These are phyloP conservation scores for Melanotaenia duboulayi DNA, from an alignment of 2,113 vertebrate genomes.

Conservation along the genomic window DNA sequence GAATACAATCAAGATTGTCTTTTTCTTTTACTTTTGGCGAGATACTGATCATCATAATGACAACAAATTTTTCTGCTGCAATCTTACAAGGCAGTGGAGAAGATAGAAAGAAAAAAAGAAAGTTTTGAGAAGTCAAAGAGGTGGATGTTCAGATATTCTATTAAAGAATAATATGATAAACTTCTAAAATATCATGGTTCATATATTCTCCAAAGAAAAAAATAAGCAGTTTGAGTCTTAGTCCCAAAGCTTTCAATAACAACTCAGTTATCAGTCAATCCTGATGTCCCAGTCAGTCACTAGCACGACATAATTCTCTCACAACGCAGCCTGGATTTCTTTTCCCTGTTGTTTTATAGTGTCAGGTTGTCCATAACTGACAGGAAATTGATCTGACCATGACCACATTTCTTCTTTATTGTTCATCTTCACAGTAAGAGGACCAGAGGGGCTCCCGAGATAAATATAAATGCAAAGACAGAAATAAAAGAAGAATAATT, in stretches of 20 bases:
- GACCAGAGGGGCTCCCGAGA: conserved; percentile 5
- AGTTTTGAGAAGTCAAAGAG: no score
- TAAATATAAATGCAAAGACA: conserved; percentile 32
- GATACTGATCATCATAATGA: no score
- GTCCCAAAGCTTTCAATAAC: conserved; percentile 9
- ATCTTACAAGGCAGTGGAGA: no score
- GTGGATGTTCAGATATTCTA: no score
- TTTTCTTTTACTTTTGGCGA: no score
- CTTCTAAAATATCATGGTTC: no score
- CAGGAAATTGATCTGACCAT: conserved; percentile 40
- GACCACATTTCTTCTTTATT: conserved; percentile 17
- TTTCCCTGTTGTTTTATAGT: conserved; percentile 35
- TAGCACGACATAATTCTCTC: conserved; percentile 26
- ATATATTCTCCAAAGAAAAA: neutral
- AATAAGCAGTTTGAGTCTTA: neutral
- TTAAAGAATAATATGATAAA: neutral
- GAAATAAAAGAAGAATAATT: conserved; percentile 42
- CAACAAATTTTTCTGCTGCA: no score
- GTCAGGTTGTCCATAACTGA: conserved; percentile 22
- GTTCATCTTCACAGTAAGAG: neutral
- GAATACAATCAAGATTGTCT: no score
- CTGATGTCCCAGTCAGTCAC: conserved; percentile 26
- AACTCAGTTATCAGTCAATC: conserved; percentile 4
- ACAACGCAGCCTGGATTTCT: conserved; percentile 19
- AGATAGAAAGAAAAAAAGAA: no score